Base-by-base conservation (phyloP, 2,797 vertebrate genomes). In the Labroides dimidiatus region DNA sequence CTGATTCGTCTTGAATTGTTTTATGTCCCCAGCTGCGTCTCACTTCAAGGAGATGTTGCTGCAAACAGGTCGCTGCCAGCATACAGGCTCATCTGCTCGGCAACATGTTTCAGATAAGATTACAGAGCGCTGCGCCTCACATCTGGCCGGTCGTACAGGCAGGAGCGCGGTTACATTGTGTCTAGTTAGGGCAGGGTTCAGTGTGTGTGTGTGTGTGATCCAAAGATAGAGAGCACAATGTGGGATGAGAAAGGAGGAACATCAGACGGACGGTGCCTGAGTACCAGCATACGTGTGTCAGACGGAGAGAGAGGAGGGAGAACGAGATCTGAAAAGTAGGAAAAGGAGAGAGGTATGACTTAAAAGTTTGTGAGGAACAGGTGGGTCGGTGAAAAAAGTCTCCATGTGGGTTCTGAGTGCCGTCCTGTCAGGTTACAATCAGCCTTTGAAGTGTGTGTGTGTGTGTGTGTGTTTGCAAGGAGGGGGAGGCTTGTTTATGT, bases 361-460 rank as follows among this genome's bases (percentile, higher is more conserved):
- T 84, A 62, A 84, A 88, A 67, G 86, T 86, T 78, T 78, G 69
- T 36, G 65, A 73, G 78, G 87, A 88, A 84, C 87, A 91, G 85
- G 85, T 89, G 87, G 82, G 81, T 84, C 80, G 78, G 59, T 64
- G 56, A 75, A 78, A 66, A 52, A 47, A 83, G 77, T 30, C 51
- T 59, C 63, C 41, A 91, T 90, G 87, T 88, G 88, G 89, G 88
- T 84, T 90, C 72, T 83, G 82, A 80, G 74, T 73, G 78, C 71
- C 24, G 65, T 70, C 77, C 84, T 86, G 81, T 88, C 83, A 85
- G 81, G 82, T 85, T 87, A 84, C 84, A 72, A 70, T 81, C 78
- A 84, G 64, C 61, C 87, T 92, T 93, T 93, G 90, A 93, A 91
- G 88, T 91, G 74, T 78, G 86, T 75, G 49, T 73, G 70, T 70